Base-by-base conservation (phyloP, 1,140 invertebrate species). In the Archegozetes longisetosus region DNA sequence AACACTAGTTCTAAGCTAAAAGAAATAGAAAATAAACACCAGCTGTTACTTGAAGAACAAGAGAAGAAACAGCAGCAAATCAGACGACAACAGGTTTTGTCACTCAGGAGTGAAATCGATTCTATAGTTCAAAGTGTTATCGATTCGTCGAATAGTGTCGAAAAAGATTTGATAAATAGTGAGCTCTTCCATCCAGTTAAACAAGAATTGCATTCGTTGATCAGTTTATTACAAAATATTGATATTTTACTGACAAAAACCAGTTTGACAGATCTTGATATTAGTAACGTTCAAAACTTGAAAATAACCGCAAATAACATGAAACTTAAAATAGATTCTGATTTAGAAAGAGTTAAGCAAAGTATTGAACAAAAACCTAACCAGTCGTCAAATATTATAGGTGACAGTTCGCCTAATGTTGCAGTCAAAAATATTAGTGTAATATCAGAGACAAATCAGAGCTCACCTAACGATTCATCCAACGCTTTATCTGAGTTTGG, bases 401-500 rank as follows among this genome's bases (percentile, higher is more conserved):
- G 6, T 20, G 20, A 20, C 4, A 50, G 23, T 4, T 23, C 48
- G 26, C 22, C 1, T 51, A 12, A 13, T 14, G 6, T 51, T 51
- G 3, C 22, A 51, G 17, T 27, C 4, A 29, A 28, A 25, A 26
- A 13, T 1, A 27, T 26, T 1, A 29, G 6, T 1, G 25, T 2
- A n/a, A 26, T n/a, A 2, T 52, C 50, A 22, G 24, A 13, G 20
- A 53, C 27, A 53, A 28, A 26, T 4, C 4, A 26, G 20, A 53
- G n/a, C 6, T 22, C 4, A 2, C 24, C 4, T 26, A 26, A 26
- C 4, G 20, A 26, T 27, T 24, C 25, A 24, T 46, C 46, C 28
- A 47, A 57, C n/a, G 24, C 47, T 3, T 4, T 59, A n/a, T 52
- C 56, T 3, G 20, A 32, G 1, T 60, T 52, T 29, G 54, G 61